A percentile compares a stretch with the other conserved stretches of the same genome.
These are phyloP conservation scores for Panagrolaimus sp. DNA, from an alignment of 1,140 invertebrate genomes.

Conservation along the genomic window DNA sequence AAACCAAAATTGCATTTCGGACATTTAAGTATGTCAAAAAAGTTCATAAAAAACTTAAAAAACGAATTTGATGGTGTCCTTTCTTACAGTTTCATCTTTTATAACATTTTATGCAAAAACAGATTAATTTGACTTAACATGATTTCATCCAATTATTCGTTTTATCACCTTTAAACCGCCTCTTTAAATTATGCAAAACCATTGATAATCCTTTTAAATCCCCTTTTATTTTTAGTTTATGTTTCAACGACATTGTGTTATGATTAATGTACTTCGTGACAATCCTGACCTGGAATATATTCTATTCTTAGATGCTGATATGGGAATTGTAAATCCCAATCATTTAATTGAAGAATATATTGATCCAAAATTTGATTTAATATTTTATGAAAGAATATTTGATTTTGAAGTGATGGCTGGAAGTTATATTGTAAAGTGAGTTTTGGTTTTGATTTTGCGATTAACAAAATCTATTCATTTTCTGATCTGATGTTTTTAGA, in stretches of 20 bases:
- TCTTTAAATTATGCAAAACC: too few species aligned
- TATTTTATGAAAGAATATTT: constrained; percentile 43
- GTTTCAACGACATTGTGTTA: constrained; percentile 41
- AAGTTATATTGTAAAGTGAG: constrained; percentile 27
- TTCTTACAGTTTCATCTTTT: too few species aligned
- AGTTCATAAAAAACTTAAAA: too few species aligned
- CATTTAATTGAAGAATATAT: constrained; percentile 41
- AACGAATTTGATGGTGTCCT: too few species aligned
- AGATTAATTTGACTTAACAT: too few species aligned
- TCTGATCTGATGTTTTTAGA: neutral
- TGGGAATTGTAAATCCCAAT: constrained; percentile 45
- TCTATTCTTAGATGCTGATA: constrained; percentile 46
- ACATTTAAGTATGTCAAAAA: too few species aligned
- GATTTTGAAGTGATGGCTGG: constrained; percentile 44
- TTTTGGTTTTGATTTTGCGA: neutral
- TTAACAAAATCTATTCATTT: neutral
- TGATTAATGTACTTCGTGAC: constrained; percentile 28
- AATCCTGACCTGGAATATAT: constrained; percentile 26
- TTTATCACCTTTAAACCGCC: too few species aligned
- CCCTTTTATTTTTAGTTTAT: constrained; percentile 32
- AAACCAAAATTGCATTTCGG: too few species aligned
- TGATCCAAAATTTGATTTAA: constrained; percentile 18
- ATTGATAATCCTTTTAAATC: too few species aligned
- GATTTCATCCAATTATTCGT: too few species aligned
- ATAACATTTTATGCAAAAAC: too few species aligned